phyloP scores from a whole-genome alignment of 2,797 vertebrate species.

The Tenualosa thibaudeaui region DNA sequence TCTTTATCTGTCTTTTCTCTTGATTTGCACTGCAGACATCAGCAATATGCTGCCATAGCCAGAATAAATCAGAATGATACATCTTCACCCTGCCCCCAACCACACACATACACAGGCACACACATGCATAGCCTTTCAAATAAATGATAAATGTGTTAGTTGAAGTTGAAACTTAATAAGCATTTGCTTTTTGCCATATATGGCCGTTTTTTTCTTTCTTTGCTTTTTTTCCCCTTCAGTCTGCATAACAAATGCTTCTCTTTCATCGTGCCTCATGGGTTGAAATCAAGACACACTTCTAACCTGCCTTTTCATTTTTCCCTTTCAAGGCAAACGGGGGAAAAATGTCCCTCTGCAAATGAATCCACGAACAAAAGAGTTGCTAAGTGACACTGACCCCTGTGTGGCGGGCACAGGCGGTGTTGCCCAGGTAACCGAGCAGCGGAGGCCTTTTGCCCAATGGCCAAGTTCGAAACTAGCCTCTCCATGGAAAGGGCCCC shows the following conservation, averaged over 20 bases:
- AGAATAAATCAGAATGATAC: slow-evolving; percentile 44
- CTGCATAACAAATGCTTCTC: neutral
- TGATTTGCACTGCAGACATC: slow-evolving; percentile 44
- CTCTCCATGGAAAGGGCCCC: slow-evolving; percentile 66
- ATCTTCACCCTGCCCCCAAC: slow-evolving; percentile 21
- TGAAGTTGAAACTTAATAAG: slow-evolving; percentile 31
- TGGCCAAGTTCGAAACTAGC: slow-evolving; percentile 59
- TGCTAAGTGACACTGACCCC: slow-evolving; percentile 69
- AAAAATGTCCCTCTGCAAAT: slow-evolving; percentile 49
- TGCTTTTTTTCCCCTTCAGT: neutral
- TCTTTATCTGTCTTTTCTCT: slow-evolving; percentile 22
- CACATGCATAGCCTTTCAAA: slow-evolving; percentile 28
- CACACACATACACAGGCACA: neutral
- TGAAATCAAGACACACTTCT: slow-evolving; percentile 32
- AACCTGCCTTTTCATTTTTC: slow-evolving; percentile 8
- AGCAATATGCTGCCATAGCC: slow-evolving; percentile 33
- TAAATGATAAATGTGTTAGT: slow-evolving; percentile 36
- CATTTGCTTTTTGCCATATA: slow-evolving; percentile 33
- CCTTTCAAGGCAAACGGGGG: slow-evolving; percentile 29
- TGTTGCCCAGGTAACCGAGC: slow-evolving; percentile 66
- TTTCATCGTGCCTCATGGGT: neutral
- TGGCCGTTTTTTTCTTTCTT: neutral
- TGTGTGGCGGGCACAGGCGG: slow-evolving; percentile 58
- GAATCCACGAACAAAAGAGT: slow-evolving; percentile 54
- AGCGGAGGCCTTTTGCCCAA: slow-evolving; percentile 56